phyloP scores from a whole-genome alignment of 2,888 invertebrate species.

The Epirrhoe alternata region DNA sequence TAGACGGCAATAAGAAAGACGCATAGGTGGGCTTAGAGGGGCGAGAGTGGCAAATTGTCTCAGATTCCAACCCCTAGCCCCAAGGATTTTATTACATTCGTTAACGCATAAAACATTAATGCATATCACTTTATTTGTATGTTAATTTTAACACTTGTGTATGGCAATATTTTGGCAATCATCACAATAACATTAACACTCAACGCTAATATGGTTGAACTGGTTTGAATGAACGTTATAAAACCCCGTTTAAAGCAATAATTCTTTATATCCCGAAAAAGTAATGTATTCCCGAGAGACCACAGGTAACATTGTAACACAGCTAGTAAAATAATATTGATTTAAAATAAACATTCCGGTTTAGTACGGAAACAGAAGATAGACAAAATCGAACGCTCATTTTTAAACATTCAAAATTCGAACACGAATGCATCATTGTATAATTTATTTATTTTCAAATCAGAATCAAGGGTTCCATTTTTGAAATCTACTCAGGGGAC shows the following conservation, averaged over 20 bases:
- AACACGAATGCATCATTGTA: slow-evolving; percentile 10
- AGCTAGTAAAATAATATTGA: too few species aligned
- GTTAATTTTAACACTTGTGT: slow-evolving; percentile 56
- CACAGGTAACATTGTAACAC: too few species aligned
- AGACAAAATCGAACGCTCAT: too few species aligned
- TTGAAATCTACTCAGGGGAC: slow-evolving; percentile 57
- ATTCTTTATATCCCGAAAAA: too few species aligned
- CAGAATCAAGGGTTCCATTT: slow-evolving; percentile 52
- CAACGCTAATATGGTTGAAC: too few species aligned
- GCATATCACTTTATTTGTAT: slow-evolving; percentile 75
- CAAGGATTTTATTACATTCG: slow-evolving; percentile 82
- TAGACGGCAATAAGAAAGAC: slow-evolving; percentile 84
- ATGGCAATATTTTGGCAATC: background rate
- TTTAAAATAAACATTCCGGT: too few species aligned
- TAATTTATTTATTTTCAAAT: slow-evolving; percentile 38
- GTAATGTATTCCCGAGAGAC: too few species aligned
- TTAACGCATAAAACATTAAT: slow-evolving; percentile 82
- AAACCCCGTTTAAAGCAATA: background rate
- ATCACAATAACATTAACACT: too few species aligned
- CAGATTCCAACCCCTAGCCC: slow-evolving; percentile 71
- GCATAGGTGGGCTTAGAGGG: slow-evolving; percentile 83
- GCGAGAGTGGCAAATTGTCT: slow-evolving; percentile 81
- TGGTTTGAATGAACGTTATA: too few species aligned
- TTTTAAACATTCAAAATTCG: background rate
- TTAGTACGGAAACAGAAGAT: background rate